Evolutionary conservation across 2,113 vertebrate species (phyloP).

Genomic region (Urocynchramus pylzowi): DNA sequence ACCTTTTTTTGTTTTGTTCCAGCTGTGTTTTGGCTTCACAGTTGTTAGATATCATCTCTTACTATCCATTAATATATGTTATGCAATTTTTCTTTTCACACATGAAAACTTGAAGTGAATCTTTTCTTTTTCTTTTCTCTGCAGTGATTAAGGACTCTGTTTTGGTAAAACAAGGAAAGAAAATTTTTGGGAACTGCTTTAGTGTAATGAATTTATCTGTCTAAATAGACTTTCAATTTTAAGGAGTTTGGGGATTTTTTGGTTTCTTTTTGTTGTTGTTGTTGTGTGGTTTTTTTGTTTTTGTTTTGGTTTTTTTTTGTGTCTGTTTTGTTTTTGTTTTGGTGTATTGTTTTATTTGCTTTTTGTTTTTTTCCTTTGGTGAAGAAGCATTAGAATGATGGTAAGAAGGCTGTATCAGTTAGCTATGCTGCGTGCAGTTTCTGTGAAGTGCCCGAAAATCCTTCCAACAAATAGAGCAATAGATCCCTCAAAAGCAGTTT

Average conservation of each 20-base stretch:
- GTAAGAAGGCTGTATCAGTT: not conserved
- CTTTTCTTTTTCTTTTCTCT: not conserved
- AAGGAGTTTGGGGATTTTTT: not conserved
- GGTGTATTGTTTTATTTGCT: not conserved
- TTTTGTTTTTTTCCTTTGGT: not conserved
- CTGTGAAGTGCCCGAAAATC: not conserved
- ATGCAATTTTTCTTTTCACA: not conserved
- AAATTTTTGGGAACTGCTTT: not conserved
- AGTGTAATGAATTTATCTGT: not conserved
- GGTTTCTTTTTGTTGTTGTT: no score
- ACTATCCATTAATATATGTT: not conserved
- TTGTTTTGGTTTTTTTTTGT: no score
- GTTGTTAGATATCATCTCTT: not conserved
- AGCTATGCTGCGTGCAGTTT: not conserved
- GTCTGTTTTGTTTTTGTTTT: not conserved
- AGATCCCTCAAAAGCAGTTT: not conserved
- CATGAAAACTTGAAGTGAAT: not conserved
- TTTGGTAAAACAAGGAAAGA: not conserved
- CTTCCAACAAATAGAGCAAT: not conserved
- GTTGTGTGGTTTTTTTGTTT: no score
- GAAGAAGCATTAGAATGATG: not conserved
- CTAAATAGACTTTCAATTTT: not conserved
- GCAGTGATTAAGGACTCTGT: not conserved
- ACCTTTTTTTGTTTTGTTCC: not conserved
- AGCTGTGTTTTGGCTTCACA: not conserved